Conservation (phyloP, 2,797 vertebrate species). For the Enteromius thamalakanensis region DNA sequence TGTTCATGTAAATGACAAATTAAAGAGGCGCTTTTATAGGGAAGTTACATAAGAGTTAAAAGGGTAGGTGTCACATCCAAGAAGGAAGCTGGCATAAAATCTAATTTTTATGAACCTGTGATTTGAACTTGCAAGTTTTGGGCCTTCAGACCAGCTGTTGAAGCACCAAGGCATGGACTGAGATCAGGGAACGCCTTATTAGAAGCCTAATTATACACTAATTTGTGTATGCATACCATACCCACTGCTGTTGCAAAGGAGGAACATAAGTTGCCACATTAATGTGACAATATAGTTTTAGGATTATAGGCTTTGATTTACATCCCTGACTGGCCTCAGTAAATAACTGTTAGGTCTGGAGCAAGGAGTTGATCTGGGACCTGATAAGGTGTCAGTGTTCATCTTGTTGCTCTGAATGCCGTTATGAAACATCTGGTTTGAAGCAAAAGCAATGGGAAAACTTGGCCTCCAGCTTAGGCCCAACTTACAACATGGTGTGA, state of each 20-base stretch:
- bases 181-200: conserved; percentile 44
- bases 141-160: not conserved
- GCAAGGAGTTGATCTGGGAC: conserved; percentile 64
- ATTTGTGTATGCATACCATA: conserved; percentile 61
- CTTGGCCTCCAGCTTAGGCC: conserved; percentile 17
- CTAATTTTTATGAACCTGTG: not conserved
- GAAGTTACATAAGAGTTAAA: not conserved
- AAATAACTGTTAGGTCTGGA: conserved; percentile 67
- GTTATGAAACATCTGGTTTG: conserved; percentile 37
- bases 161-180: not conserved
- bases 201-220: conserved; percentile 54
- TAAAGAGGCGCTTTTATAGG: not conserved
- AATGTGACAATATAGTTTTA: conserved; percentile 56
- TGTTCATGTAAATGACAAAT: conserved; percentile 11
- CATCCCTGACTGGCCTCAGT: conserved; percentile 61
- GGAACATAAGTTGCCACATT: conserved; percentile 59
- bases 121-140: not conserved
- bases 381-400: conserved; percentile 61
- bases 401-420: conserved; percentile 19
- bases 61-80: not conserved
- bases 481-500: conserved; percentile 7
- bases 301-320: conserved; percentile 58
- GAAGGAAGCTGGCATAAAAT: not conserved
- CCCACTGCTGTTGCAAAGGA: conserved; percentile 56
- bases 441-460: conserved; percentile 20